Conservation (phyloP, 2,888 invertebrate genomes). For the Argyra leucocephala region DNA sequence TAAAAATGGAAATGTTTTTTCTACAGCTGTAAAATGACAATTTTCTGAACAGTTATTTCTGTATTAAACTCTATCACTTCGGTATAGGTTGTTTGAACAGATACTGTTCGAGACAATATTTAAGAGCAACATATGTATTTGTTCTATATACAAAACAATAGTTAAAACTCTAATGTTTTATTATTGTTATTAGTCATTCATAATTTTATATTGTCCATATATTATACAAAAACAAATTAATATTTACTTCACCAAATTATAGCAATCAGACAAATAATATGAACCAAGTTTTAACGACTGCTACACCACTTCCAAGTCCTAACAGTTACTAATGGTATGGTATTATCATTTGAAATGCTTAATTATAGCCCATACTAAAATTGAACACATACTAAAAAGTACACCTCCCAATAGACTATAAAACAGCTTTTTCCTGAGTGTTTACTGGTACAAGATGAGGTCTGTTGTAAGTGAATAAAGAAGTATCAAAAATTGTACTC, state of each 20-base stretch:
- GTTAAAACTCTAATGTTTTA: no score
- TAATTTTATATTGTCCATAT: neutral
- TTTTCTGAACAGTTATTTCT: no score
- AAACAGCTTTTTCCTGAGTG: constrained; percentile 53
- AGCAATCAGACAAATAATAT: constrained; percentile 39
- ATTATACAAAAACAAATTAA: neutral
- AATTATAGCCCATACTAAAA: constrained; percentile 78
- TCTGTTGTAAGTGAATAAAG: constrained; percentile 71
- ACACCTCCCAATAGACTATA: constrained; percentile 55
- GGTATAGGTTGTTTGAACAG: no score
- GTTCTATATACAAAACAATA: no score
- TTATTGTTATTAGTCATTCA: no score
- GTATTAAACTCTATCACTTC: no score
- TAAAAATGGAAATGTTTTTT: no score
- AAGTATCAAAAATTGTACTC: constrained; percentile 71
- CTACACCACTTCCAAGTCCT: constrained; percentile 38
- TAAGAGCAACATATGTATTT: no score
- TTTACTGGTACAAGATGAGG: constrained; percentile 63
- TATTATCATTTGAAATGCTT: constrained; percentile 49
- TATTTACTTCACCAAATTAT: constrained; percentile 29
- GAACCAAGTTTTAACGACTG: constrained; percentile 37
- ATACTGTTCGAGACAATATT: no score
- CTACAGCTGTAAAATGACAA: no score
- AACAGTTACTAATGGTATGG: constrained; percentile 31
- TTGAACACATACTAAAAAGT: constrained; percentile 81